A percentile compares a stretch with the other conserved stretches of the same genome.
These are phyloP conservation scores for Hydropsyche betteni DNA, from an alignment of 2,888 invertebrate genomes.

Conservation along the genomic window DNA sequence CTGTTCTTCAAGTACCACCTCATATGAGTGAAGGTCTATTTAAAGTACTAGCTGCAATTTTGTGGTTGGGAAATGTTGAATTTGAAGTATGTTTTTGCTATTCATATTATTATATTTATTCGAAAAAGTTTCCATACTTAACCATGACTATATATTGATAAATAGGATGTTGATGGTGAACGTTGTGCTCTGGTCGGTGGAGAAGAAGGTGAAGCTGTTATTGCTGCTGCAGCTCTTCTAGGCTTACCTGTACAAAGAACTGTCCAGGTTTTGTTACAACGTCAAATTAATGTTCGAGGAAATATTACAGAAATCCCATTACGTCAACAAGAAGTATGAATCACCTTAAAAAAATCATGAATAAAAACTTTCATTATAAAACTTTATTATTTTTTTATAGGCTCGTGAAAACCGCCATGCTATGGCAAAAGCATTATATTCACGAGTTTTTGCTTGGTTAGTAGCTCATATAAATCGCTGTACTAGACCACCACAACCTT, in stretches of 20 bases:
- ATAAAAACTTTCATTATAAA: background rate
- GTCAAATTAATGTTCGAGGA: conserved; percentile 91
- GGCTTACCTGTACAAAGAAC: conserved; percentile 80
- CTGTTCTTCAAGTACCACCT: conserved; percentile 85
- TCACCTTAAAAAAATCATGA: background rate
- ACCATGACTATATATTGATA: background rate
- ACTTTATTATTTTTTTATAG: conserved; percentile 58
- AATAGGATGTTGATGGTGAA: conserved; percentile 85
- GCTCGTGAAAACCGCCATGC: conserved; percentile 91
- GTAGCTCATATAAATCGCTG: conserved; percentile 92
- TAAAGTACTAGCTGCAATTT: conserved; percentile 85
- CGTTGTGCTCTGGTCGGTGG: conserved; percentile 74
- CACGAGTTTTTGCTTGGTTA: conserved; percentile 90
- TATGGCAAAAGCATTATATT: conserved; percentile 91
- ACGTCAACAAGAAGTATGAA: conserved; percentile 81
- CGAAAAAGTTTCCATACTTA: background rate
- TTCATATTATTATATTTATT: background rate
- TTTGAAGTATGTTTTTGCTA: conserved; percentile 68
- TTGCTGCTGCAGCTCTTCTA: conserved; percentile 78
- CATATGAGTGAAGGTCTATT: conserved; percentile 90
- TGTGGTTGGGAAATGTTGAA: conserved; percentile 89
- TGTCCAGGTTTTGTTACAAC: conserved; percentile 75
- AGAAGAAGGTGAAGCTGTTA: conserved; percentile 74
- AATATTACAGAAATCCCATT: conserved; percentile 93
- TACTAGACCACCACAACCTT: conserved; percentile 89